Base-by-base conservation (phyloP, 1,140 invertebrate genomes). In the Drosophila hydei region DNA sequence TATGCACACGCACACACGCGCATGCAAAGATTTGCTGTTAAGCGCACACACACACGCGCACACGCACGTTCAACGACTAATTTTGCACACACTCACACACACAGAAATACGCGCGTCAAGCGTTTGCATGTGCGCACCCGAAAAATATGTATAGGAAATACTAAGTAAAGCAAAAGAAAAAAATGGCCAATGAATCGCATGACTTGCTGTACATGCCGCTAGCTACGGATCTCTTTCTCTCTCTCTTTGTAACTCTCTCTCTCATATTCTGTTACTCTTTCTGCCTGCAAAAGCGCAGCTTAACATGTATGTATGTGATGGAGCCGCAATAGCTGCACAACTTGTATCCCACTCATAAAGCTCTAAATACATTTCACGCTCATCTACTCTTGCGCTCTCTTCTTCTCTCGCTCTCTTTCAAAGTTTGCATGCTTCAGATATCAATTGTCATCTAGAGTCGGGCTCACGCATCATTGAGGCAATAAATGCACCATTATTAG, bases 91-190 rank as follows among this genome's bases (percentile, higher is more conserved):
- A 72, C 42, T 75, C 63, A 56, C 45, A 59, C 52, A 62, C 55
- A 79, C 50, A 56, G n/a, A n/a, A n/a, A n/a, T 36, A 21, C 21
- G 23, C 36, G 55, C 71, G 62, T 75, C 51, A 6, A 81, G 79
- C 55, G 83, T 89, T 88, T 88, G 83, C 83, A 88, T 88, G 83
- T 74, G 83, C 77, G 84, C 83, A 88, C 83, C 75, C 30, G 23
- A 43, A 33, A 56, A 63, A 54, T 43, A 72, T 40, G 7, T 59
- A 40, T 72, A 54, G 48, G 7, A 33, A 52, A 64, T 48, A 30
- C 27, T 30, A 70, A 69, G 74, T 30, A 70, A 69, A 73, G 77
- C 63, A 69, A 81, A 77, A 79, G 67, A 71, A 76, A 88, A 79
- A 65, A 69, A 77, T 60, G 65, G 30, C 23, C 64, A 50, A 62